phyloP scores from a whole-genome alignment of 2,888 invertebrate genomes.

The Nebria brevicollis region DNA sequence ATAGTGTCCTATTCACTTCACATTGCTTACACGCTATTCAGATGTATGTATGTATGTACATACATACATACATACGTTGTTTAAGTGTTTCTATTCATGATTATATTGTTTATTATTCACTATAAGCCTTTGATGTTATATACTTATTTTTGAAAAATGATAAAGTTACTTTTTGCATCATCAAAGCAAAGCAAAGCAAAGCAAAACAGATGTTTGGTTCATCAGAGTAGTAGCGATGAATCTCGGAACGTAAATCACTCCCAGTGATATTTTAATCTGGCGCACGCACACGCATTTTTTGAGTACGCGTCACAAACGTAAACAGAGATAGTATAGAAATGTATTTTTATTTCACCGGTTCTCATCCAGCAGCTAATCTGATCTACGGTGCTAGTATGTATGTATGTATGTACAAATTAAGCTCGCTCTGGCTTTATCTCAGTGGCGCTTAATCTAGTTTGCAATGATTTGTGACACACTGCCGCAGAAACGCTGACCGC shows the following conservation, averaged over 20 bases:
- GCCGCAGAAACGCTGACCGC: conserved; percentile 27
- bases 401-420: conserved; percentile 28
- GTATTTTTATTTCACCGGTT: conserved; percentile 42
- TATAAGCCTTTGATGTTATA: too few species aligned
- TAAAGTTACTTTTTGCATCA: neutral
- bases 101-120: too few species aligned
- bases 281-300: neutral
- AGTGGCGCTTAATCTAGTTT: conserved; percentile 34
- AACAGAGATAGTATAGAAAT: conserved; percentile 35
- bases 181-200: neutral
- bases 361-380: conserved; percentile 38
- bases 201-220: neutral
- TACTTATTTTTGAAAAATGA: neutral
- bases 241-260: conserved; percentile 25
- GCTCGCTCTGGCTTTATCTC: conserved; percentile 38
- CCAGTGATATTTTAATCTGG: conserved; percentile 38
- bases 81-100: too few species aligned
- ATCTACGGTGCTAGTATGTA: conserved; percentile 2
- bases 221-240: neutral
- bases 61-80: too few species aligned
- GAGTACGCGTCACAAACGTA: neutral
- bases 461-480: conserved; percentile 41
- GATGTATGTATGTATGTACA: neutral
- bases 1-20: neutral
- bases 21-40: neutral